These are phyloP conservation scores for Amphiura filiformis DNA, from an alignment of 35 echinoderm and acorn worm genomes.

Conservation along the genomic window DNA sequence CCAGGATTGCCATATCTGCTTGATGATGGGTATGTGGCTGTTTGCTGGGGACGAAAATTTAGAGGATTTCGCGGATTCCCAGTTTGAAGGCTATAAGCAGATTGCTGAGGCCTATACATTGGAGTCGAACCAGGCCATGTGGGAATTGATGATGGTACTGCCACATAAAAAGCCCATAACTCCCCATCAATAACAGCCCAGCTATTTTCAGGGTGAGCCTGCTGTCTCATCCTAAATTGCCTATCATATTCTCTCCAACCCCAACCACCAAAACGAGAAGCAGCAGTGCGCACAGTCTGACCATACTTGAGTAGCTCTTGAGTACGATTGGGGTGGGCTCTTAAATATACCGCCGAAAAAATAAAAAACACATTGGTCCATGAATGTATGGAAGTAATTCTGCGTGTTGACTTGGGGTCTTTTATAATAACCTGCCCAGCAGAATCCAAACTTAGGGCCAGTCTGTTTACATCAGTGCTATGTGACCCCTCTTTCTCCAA, in stretches of 20 bases:
- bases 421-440: background rate
- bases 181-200: constrained; percentile 34
- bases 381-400: background rate
- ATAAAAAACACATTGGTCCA: constrained; percentile 23
- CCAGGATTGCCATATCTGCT: too few relatives aligned
- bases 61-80: too few relatives aligned
- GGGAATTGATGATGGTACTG: too few relatives aligned
- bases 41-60: too few relatives aligned
- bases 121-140: too few relatives aligned
- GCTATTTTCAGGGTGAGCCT: background rate
- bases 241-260: constrained; percentile 23
- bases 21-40: too few relatives aligned
- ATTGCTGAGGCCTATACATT: too few relatives aligned
- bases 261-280: background rate
- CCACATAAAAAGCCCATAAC: background rate
- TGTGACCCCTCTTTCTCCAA: too few relatives aligned
- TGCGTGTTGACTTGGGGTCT: background rate
- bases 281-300: background rate
- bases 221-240: constrained; percentile 15
- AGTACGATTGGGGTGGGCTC: background rate
- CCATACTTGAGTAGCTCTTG: constrained; percentile 17
- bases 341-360: background rate
- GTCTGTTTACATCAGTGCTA: too few relatives aligned
- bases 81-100: too few relatives aligned
- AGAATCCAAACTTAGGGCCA: background rate